Conservation (phyloP, 2,113 vertebrate species). For the Loxodonta africana region DNA sequence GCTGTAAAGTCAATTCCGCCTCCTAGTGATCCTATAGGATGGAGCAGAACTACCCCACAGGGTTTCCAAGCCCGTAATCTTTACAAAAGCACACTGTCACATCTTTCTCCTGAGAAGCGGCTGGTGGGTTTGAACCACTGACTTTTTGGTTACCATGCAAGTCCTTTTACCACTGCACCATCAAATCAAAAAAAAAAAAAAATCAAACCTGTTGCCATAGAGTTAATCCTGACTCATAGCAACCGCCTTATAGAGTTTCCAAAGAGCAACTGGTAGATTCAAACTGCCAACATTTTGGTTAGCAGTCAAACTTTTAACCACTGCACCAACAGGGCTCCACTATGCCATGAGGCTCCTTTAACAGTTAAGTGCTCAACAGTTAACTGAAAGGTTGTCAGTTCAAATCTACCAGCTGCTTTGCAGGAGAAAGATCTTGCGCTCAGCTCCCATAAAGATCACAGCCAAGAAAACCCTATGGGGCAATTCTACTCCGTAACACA, state of each 20-base stretch:
- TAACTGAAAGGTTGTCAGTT: too few species aligned
- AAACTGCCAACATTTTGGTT: not conserved
- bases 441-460: too few species aligned
- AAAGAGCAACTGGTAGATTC: not conserved
- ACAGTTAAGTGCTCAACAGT: not conserved
- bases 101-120: not conserved
- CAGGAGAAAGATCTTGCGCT: too few species aligned
- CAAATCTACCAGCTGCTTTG: too few species aligned
- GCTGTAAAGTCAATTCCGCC: too few species aligned
- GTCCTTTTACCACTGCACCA: not conserved
- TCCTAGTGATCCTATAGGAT: too few species aligned
- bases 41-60: not conserved
- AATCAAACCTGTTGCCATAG: too few species aligned
- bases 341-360: not conserved
- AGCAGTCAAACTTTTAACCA: not conserved
- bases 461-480: not conserved
- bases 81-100: too few species aligned
- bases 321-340: not conserved
- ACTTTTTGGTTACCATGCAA: not conserved
- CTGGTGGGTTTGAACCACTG: not conserved
- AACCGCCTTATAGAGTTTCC: too few species aligned
- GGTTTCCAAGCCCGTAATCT: not conserved
- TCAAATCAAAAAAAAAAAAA: too few species aligned
- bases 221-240: too few species aligned
- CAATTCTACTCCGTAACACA: not conserved